These are phyloP conservation scores for Lordiphosa stackelbergi DNA, from an alignment of 1,140 invertebrate genomes.

Conservation along the genomic window DNA sequence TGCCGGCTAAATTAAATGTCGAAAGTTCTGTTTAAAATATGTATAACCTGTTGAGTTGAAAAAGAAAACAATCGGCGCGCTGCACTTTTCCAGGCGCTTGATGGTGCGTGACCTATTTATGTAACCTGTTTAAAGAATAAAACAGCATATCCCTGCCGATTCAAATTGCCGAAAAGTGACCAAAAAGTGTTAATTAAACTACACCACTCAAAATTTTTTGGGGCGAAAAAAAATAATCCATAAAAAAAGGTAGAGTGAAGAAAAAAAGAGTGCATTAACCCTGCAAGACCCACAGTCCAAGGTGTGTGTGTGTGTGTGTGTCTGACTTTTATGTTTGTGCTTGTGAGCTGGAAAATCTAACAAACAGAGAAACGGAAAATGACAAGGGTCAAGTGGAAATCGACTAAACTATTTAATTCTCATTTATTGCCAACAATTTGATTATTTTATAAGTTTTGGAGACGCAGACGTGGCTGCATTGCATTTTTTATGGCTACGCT, in stretches of 20 bases:
- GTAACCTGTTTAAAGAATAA: conserved; percentile 63
- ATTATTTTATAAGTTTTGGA: conserved; percentile 1
- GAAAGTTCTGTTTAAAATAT: conserved; percentile 29
- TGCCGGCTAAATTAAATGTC: background rate
- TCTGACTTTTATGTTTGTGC: conserved; percentile 12
- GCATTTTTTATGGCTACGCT: conserved; percentile 60
- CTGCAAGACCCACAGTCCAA: conserved; percentile 27
- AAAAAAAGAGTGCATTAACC: conserved; percentile 68
- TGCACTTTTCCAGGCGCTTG: conserved; percentile 46
- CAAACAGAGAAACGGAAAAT: conserved; percentile 32
- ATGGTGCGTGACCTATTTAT: conserved; percentile 75
- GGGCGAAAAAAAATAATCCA: conserved; percentile 10
- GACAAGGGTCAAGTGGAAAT: conserved; percentile 54
- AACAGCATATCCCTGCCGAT: conserved; percentile 50
- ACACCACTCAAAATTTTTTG: conserved; percentile 8
- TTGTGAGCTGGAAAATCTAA: conserved; percentile 43
- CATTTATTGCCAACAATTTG: conserved; percentile 4
- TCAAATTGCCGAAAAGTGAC: conserved; percentile 24
- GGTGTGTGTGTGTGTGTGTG: conserved; percentile 30
- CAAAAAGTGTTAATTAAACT: conserved; percentile 37
- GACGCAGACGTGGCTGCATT: conserved; percentile 65
- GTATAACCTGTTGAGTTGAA: conserved; percentile 35
- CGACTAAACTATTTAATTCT: conserved; percentile 9
- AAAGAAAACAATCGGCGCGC: conserved; percentile 40
- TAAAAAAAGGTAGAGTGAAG: conserved; percentile 6